Percentiles rank a stretch among this genome's conserved stretches.
Evolutionary conservation across 2,797 vertebrate genomes (phyloP).

Genomic region (Lagodon rhomboides): DNA sequence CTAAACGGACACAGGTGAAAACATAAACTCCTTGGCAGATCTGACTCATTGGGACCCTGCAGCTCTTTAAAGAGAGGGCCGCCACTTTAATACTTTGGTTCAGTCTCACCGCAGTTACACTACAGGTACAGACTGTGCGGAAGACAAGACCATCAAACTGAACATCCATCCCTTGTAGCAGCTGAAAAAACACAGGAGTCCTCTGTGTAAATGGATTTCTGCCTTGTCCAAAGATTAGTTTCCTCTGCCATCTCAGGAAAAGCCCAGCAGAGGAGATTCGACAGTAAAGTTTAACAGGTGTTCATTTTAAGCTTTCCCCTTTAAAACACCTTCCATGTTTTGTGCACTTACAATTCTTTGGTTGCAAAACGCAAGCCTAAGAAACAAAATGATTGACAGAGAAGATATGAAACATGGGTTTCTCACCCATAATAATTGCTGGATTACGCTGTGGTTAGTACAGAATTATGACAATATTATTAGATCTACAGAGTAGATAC

Average conservation of each 20-base stretch:
- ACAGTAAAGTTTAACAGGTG: constrained; percentile 1
- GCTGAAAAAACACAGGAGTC: neutral
- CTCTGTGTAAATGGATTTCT: neutral
- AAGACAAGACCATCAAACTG: neutral
- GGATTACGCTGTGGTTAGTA: neutral
- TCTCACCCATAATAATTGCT: neutral
- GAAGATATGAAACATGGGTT: neutral
- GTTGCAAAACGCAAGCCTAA: neutral
- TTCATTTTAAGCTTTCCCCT: neutral
- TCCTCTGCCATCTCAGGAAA: neutral
- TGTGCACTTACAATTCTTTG: neutral
- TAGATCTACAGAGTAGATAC: neutral
- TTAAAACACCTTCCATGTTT: neutral
- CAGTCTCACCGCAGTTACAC: neutral
- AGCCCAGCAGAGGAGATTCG: neutral
- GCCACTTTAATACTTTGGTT: neutral
- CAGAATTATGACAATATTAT: neutral
- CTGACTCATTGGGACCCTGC: too few relatives aligned
- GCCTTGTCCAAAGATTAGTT: neutral
- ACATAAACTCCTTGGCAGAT: too few relatives aligned
- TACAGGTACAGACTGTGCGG: neutral
- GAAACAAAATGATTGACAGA: neutral
- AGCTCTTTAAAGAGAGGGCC: too few relatives aligned
- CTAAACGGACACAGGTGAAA: too few relatives aligned
- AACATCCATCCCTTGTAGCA: neutral